Percentiles rank a stretch among this genome's conserved stretches.
These are phyloP conservation scores for Pipistrellus nathusii DNA, from an alignment of 2,797 vertebrate species.

Conservation along the genomic window DNA sequence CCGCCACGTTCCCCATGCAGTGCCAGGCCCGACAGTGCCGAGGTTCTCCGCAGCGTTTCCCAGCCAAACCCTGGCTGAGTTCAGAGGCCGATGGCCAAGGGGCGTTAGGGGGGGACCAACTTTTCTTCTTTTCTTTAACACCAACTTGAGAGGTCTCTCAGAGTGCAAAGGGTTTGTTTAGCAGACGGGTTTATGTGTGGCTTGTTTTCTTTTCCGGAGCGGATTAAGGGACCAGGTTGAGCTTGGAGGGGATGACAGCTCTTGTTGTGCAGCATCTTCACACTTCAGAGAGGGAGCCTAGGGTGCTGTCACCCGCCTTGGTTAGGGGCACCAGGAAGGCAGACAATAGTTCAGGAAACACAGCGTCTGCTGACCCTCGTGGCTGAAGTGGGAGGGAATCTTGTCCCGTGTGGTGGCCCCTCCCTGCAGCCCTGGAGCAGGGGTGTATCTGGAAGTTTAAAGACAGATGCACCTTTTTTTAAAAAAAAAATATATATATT, in stretches of 20 bases:
- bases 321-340: not conserved
- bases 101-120: not conserved
- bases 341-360: rapidly evolving
- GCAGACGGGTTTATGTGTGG: not conserved
- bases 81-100: not conserved
- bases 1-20: rapidly evolving
- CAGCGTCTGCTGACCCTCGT: not conserved
- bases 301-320: rapidly evolving
- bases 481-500: too few relatives aligned
- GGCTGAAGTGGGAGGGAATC: too few relatives aligned
- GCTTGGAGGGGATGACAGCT: not conserved
- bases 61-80: not conserved
- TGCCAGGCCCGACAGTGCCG: not conserved
- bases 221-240: not conserved
- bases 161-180: not conserved
- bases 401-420: too few relatives aligned
- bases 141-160: not conserved
- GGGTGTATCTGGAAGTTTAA: not conserved
- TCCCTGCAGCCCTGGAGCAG: not conserved
- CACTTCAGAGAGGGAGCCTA: not conserved
- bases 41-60: rapidly evolving
- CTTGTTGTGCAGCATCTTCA: not conserved
- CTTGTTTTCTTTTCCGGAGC: not conserved
- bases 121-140: not conserved
- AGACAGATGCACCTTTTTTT: not conserved